Percentiles rank a stretch among this genome's conserved stretches.
phyloP scores from a whole-genome alignment of 1,140 invertebrate species.

The Drosophila nikananu region DNA sequence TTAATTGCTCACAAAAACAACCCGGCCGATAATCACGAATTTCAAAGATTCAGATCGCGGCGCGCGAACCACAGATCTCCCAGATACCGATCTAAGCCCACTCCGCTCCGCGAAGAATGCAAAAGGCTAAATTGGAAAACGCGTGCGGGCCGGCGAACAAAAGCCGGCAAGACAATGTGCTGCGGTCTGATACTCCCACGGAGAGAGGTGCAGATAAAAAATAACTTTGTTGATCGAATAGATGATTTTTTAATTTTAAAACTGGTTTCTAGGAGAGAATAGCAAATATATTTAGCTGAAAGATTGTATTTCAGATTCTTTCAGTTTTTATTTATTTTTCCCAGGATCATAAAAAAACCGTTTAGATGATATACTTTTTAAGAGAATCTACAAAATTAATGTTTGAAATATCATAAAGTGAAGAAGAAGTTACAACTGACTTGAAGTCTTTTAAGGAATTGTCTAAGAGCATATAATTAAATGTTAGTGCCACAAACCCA shows the following conservation, averaged over 20 bases:
- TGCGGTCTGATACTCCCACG: constrained; percentile 42
- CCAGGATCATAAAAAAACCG: not conserved
- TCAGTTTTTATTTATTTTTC: not conserved
- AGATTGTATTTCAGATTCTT: not conserved
- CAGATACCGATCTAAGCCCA: constrained; percentile 66
- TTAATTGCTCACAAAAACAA: constrained; percentile 64
- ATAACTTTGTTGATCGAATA: not conserved
- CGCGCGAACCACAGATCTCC: constrained; percentile 54
- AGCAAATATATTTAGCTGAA: not conserved
- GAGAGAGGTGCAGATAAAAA: constrained; percentile 15
- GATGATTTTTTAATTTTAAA: not conserved
- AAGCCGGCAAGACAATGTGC: constrained; percentile 43
- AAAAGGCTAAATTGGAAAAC: constrained; percentile 75
- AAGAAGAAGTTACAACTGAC: no score
- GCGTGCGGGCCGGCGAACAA: constrained; percentile 67
- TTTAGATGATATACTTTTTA: no score
- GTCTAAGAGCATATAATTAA: no score
- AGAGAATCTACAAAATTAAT: no score
- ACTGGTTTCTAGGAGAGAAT: not conserved
- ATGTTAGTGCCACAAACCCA: no score
- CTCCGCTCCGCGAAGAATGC: constrained; percentile 48
- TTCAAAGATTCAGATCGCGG: constrained; percentile 55
- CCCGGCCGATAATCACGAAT: constrained; percentile 57
- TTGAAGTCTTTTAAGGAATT: no score
- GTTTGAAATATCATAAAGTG: no score